Conservation (phyloP, 2,113 vertebrate species). For the Phyllopteryx taeniolatus region DNA sequence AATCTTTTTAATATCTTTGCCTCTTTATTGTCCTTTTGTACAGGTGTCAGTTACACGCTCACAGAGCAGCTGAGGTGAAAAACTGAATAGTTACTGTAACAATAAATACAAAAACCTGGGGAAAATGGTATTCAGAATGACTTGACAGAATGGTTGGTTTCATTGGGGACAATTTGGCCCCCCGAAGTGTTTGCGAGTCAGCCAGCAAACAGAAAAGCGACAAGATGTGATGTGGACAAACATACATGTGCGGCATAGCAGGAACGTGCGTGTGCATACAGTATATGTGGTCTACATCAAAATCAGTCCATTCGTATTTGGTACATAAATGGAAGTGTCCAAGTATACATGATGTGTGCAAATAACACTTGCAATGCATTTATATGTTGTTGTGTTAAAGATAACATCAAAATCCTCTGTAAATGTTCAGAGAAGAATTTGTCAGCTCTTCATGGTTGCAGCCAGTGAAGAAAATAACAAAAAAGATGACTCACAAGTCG, state of each 20-base stretch:
- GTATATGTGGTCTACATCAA: conserved; percentile 30
- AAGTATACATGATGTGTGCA: conserved; percentile 55
- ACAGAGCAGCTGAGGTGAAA: conserved; percentile 85
- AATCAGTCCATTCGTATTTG: conserved; percentile 52
- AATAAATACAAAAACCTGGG: conserved; percentile 90
- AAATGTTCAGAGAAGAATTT: conserved; percentile 35
- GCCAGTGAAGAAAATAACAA: conserved; percentile 19
- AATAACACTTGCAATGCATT: conserved; percentile 34
- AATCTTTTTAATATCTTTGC: conserved; percentile 35
- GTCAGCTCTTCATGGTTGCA: conserved; percentile 43
- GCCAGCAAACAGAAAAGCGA: conserved; percentile 24
- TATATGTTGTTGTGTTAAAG: conserved; percentile 21
- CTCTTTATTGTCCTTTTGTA: conserved; percentile 75
- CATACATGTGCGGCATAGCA: conserved; percentile 23
- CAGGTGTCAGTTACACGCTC: conserved; percentile 88
- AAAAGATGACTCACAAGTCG: not conserved
- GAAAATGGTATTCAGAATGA: conserved; percentile 47
- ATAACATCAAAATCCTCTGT: conserved; percentile 29
- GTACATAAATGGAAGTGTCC: conserved; percentile 61
- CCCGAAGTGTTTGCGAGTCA: conserved; percentile 16
- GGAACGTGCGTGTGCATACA: conserved; percentile 8
- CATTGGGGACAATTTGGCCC: conserved; percentile 17
- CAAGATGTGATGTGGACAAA: conserved; percentile 33
- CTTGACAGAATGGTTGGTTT: not conserved
- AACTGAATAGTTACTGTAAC: conserved; percentile 81